Evolutionary conservation across 2,113 vertebrate species (phyloP).

Genomic region (Bagarius yarrelli): DNA sequence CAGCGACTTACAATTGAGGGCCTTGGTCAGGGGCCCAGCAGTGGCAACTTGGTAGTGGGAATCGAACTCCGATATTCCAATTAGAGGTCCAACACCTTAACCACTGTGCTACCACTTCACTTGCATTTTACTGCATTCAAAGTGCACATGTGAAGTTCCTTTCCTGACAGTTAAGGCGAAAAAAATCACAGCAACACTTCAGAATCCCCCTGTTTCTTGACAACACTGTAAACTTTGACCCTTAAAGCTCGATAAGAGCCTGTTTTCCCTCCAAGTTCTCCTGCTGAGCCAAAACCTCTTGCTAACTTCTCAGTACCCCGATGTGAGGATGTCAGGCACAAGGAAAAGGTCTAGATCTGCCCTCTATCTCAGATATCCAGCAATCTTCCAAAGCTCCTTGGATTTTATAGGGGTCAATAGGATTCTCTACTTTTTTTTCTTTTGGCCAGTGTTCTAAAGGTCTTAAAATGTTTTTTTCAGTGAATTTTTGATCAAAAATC

Average conservation of each 20-base stretch:
- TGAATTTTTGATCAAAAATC: not conserved
- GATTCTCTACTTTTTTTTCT: not conserved
- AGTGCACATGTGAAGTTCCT: constrained; percentile 69
- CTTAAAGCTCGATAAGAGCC: constrained; percentile 67
- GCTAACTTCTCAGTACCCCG: constrained; percentile 63
- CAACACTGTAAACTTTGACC: constrained; percentile 75
- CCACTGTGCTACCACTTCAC: no score
- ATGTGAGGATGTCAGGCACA: constrained; percentile 47
- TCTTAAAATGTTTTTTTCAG: not conserved
- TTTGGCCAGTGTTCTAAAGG: not conserved
- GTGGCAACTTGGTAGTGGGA: no score
- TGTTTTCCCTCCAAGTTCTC: constrained; percentile 66
- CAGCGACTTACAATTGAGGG: no score
- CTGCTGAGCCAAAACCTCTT: constrained; percentile 69
- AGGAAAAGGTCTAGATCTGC: constrained; percentile 28
- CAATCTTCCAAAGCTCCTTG: not conserved
- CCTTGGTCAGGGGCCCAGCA: no score
- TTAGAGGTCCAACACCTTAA: no score
- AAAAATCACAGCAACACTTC: constrained; percentile 67
- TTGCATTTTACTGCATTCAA: no score
- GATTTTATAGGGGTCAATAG: not conserved
- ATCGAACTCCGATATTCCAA: no score
- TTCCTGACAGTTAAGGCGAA: constrained; percentile 70
- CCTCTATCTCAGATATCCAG: constrained; percentile 7
- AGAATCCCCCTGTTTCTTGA: constrained; percentile 70